phyloP scores from a whole-genome alignment of 2,113 vertebrate species.

The Perca flavescens region DNA sequence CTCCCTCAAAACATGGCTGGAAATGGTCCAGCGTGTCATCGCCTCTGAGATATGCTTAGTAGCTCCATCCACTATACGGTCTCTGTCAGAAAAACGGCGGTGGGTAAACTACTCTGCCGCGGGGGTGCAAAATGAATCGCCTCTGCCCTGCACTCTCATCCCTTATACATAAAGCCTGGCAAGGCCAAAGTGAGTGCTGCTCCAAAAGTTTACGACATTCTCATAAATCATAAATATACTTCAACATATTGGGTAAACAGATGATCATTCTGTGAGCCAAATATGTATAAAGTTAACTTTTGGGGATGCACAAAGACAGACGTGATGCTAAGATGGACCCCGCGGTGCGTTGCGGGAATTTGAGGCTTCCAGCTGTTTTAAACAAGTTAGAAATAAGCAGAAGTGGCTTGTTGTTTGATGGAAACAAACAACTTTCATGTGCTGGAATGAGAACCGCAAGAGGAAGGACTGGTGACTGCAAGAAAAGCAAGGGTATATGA shows the following conservation, averaged over 20 bases:
- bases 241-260: slow-evolving; percentile 48
- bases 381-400: slow-evolving; percentile 24
- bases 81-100: slow-evolving; percentile 56
- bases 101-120: slow-evolving; percentile 62
- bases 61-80: slow-evolving; percentile 46
- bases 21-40: slow-evolving; percentile 55
- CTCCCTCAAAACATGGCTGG: slow-evolving; percentile 48
- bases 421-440: background rate
- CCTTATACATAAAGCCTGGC: slow-evolving; percentile 62
- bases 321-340: slow-evolving; percentile 25
- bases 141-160: slow-evolving; percentile 50
- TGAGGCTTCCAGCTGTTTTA: slow-evolving; percentile 43
- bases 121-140: slow-evolving; percentile 58
- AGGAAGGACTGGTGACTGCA: background rate
- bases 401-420: slow-evolving; percentile 10
- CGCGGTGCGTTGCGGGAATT: slow-evolving; percentile 15
- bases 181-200: slow-evolving; percentile 35
- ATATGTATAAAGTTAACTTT: slow-evolving; percentile 35
- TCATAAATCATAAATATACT: slow-evolving; percentile 58
- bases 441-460: background rate
- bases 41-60: slow-evolving; percentile 54
- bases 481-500: slow-evolving; percentile 2
- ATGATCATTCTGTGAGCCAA: slow-evolving; percentile 36
- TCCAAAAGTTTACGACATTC: slow-evolving; percentile 10
- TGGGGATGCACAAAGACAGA: slow-evolving; percentile 12